phyloP scores from a whole-genome alignment of 2,113 vertebrate genomes.

The Halcyon senegalensis region DNA sequence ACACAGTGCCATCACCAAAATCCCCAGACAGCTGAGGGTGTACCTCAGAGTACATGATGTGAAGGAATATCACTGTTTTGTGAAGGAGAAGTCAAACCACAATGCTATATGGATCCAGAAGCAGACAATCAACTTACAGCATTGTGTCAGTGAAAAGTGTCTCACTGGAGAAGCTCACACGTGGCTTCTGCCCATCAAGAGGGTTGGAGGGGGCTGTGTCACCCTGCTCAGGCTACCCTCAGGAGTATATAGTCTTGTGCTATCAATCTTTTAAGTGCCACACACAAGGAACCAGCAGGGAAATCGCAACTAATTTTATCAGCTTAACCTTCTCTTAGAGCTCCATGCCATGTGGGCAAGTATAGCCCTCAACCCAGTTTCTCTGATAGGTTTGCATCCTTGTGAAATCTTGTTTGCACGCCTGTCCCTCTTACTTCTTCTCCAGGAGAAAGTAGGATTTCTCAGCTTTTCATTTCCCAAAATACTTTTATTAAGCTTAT shows the following conservation, averaged over 20 bases:
- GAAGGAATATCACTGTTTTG: not conserved
- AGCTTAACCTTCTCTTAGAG: not conserved
- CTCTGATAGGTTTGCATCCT: not conserved
- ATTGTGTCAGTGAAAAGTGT: not conserved
- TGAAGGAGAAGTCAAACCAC: not conserved
- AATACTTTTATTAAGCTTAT: not conserved
- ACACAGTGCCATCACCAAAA: not conserved
- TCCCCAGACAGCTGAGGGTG: not conserved
- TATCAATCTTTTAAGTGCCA: not conserved
- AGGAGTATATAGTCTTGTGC: not conserved
- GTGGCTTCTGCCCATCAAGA: not conserved
- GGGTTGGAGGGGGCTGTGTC: rapidly evolving
- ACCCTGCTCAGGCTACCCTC: not conserved
- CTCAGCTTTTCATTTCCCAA: not conserved
- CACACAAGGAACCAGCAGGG: not conserved
- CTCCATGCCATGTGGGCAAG: not conserved
- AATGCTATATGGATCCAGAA: not conserved
- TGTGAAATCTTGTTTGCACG: not conserved
- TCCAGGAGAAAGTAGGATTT: not conserved
- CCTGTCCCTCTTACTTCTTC: not conserved
- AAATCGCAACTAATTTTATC: not conserved
- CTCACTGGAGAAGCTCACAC: not conserved
- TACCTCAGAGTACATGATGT: not conserved
- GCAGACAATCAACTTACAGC: not conserved
- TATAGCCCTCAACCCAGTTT: not conserved